A percentile compares a stretch with the other conserved stretches of the same genome.
Evolutionary conservation across 2,113 vertebrate species (phyloP).

Genomic region (Urocynchramus pylzowi): DNA sequence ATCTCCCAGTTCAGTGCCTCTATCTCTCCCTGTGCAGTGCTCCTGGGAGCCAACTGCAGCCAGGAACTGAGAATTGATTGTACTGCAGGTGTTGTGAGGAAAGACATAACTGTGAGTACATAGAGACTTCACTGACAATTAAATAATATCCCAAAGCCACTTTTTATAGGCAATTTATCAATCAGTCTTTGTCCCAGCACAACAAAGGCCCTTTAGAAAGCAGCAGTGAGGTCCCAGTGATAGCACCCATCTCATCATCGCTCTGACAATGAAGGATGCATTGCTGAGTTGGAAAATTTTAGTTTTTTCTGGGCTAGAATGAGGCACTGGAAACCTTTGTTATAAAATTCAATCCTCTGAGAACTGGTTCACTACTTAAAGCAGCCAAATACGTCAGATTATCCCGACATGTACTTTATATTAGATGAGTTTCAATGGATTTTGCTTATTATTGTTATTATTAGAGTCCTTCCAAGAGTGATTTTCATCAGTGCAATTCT

Average conservation of each 20-base stretch:
- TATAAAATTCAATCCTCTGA: neutral
- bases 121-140: slow-evolving; percentile 24
- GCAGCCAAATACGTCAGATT: neutral
- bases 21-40: neutral
- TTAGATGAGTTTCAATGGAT: neutral
- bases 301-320: neutral
- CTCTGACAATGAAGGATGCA: neutral
- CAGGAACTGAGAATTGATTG: neutral
- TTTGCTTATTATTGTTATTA: neutral
- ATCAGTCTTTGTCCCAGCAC: slow-evolving; percentile 7
- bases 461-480: neutral
- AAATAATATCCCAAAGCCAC: slow-evolving; percentile 9
- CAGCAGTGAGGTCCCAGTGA: neutral
- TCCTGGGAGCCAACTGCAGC: neutral
- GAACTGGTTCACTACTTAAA: neutral
- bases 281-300: neutral
- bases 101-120: neutral
- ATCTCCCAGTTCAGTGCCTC: neutral
- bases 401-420: neutral
- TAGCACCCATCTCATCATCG: neutral
- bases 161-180: slow-evolving; percentile 43
- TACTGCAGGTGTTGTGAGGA: neutral
- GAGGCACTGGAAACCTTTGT: neutral
- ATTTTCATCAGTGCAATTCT: neutral
- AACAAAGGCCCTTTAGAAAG: slow-evolving; percentile 18